These are phyloP conservation scores for Puntigrus tetrazona DNA, from an alignment of 2,113 vertebrate species.

Conservation along the genomic window DNA sequence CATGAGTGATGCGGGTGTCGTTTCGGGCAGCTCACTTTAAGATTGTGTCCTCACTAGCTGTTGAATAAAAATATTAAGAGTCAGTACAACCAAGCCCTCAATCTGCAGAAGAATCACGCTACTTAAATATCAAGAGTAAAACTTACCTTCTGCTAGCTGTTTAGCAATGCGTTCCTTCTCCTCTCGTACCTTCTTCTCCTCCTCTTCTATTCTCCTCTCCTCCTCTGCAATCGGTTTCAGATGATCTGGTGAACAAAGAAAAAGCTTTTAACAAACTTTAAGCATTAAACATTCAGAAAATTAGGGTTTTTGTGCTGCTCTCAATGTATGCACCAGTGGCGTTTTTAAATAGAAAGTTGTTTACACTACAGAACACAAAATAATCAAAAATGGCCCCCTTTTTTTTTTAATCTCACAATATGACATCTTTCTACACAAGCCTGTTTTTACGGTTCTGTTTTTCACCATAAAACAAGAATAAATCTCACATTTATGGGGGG, in stretches of 20 bases:
- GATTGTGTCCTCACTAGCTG: constrained; percentile 87
- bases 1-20: neutral
- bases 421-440: too few species aligned
- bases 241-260: constrained; percentile 72
- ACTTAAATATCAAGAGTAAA: neutral
- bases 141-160: constrained; percentile 84
- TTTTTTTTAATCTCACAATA: too few species aligned
- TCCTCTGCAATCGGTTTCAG: constrained; percentile 90
- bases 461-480: too few species aligned
- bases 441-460: too few species aligned
- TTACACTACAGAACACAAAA: too few species aligned
- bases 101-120: neutral
- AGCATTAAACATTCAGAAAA: neutral
- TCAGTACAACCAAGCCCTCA: neutral
- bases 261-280: neutral
- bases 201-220: constrained; percentile 83
- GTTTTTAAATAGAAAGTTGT: too few species aligned
- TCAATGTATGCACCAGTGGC: neutral
- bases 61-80: constrained; percentile 37
- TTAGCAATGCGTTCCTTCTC: constrained; percentile 87
- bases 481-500: too few species aligned
- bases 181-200: constrained; percentile 84
- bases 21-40: constrained; percentile 69
- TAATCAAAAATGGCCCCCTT: too few species aligned
- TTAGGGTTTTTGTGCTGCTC: too few species aligned